Evolutionary conservation across 2,113 vertebrate species (phyloP).

Genomic region (Leptobrachium leishanense): DNA sequence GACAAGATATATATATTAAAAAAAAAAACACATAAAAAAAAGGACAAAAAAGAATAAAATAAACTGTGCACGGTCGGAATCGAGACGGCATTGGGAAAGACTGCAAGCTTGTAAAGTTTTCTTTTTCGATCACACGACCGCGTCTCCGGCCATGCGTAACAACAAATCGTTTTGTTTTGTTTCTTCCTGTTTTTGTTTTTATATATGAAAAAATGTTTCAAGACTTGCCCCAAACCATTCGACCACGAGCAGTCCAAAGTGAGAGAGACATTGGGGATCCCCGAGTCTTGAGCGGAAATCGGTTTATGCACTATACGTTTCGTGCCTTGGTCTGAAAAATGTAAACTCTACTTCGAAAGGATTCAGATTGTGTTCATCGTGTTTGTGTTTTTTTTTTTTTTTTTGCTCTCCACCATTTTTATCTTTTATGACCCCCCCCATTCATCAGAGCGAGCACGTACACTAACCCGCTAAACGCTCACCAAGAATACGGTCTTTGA

Average conservation of each 20-base stretch:
- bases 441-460: not conserved
- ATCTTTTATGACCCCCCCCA: too few relatives aligned
- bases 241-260: slow-evolving; percentile 68
- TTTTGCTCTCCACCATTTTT: too few relatives aligned
- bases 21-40: slow-evolving; percentile 55
- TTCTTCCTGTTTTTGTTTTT: slow-evolving; percentile 59
- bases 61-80: slow-evolving; percentile 43
- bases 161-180: slow-evolving; percentile 38
- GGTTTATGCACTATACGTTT: slow-evolving; percentile 77
- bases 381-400: slow-evolving; percentile 45
- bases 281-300: slow-evolving; percentile 66
- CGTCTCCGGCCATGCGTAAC: slow-evolving; percentile 58
- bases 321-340: slow-evolving; percentile 76
- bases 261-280: slow-evolving; percentile 56
- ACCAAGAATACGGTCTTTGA: slow-evolving; percentile 43
- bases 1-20: slow-evolving; percentile 52
- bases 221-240: slow-evolving; percentile 57
- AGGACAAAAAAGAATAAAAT: slow-evolving; percentile 17
- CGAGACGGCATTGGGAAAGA: too few relatives aligned
- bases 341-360: slow-evolving; percentile 65
- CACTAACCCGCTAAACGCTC: not conserved
- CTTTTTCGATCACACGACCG: too few relatives aligned
- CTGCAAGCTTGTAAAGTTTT: too few relatives aligned
- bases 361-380: slow-evolving; percentile 58
- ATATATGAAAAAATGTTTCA: slow-evolving; percentile 54